Percentiles rank a stretch among this genome's conserved stretches.
These are phyloP conservation scores for Misgurnus anguillicaudatus DNA, from an alignment of 2,113 vertebrate genomes.

Conservation along the genomic window DNA sequence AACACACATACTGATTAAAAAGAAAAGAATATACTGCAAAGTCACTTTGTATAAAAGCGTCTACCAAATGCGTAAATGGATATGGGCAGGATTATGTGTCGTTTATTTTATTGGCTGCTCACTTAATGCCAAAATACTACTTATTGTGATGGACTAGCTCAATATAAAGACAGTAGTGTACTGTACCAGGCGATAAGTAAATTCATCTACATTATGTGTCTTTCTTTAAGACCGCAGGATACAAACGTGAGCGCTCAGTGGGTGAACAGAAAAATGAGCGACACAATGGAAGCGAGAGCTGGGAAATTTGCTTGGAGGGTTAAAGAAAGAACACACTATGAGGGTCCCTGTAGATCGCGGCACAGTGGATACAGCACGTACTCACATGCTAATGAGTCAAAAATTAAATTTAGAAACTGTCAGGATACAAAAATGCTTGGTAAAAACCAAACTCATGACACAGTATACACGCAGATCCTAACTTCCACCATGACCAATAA, in stretches of 20 bases:
- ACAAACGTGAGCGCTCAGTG: neutral
- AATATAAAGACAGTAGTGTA: neutral
- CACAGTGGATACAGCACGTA: neutral
- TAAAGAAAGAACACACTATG: neutral
- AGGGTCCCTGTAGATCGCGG: neutral
- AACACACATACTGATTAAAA: no score
- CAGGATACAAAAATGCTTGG: neutral
- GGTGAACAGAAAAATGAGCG: neutral
- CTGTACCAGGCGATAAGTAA: neutral
- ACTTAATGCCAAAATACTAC: neutral
- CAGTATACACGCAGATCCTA: neutral
- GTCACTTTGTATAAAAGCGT: no score
- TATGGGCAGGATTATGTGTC: neutral
- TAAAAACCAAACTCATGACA: neutral
- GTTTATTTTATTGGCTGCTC: no score
- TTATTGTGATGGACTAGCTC: neutral
- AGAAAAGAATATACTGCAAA: no score
- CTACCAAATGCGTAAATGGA: neutral
- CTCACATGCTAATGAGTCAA: slow-evolving; percentile 12
- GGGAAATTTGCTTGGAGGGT: slow-evolving; percentile 4
- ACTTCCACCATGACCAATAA: no score
- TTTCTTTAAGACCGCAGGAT: neutral
- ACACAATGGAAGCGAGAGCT: slow-evolving; percentile 11
- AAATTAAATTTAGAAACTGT: slow-evolving; percentile 13
- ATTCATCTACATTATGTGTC: neutral